Evolutionary conservation across 2,113 vertebrate genomes (phyloP).

Genomic region (Setophaga coronata): DNA sequence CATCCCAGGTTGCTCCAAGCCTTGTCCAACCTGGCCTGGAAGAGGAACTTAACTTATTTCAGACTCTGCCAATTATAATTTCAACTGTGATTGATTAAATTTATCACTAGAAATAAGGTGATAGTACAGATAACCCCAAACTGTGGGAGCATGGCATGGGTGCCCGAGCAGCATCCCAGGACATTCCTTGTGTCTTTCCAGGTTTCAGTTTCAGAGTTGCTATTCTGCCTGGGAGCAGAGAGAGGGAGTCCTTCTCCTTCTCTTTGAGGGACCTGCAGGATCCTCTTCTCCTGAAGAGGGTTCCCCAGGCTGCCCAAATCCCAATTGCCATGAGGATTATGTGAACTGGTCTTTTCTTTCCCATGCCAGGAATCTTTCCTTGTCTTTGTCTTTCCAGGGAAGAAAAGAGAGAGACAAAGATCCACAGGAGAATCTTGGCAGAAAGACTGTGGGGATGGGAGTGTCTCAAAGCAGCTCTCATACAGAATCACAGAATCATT

Average conservation of each 20-base stretch:
- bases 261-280: background rate
- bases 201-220: background rate
- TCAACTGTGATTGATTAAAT: background rate
- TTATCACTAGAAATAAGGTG: no score
- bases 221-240: background rate
- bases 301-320: background rate
- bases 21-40: rapidly evolving
- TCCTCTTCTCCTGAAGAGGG: background rate
- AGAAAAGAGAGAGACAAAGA: background rate
- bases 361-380: background rate
- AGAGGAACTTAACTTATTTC: background rate
- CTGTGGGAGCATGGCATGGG: background rate
- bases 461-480: background rate
- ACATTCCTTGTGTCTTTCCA: rapidly evolving
- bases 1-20: background rate
- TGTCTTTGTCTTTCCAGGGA: background rate
- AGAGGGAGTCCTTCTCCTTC: conserved; percentile 51
- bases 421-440: background rate
- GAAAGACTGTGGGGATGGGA: background rate
- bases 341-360: background rate
- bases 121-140: background rate
- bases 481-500: background rate
- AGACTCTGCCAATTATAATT: background rate
- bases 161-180: background rate
- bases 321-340: background rate